Evolutionary conservation across 2,888 invertebrate genomes (phyloP), one percentile per base, ranked within the genome.

Genomic region (Steinernema hermaphroditum): DNA sequence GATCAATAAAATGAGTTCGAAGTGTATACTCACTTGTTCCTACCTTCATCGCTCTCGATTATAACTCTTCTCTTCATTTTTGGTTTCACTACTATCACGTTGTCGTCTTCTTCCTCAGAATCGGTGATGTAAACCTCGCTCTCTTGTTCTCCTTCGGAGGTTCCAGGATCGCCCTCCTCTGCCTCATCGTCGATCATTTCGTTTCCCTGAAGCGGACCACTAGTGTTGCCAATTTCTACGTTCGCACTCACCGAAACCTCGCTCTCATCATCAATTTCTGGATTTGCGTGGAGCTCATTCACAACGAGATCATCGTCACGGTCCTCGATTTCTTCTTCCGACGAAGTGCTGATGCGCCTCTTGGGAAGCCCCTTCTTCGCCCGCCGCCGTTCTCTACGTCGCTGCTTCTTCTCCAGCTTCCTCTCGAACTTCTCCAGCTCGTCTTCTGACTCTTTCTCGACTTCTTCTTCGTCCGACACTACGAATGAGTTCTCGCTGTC

Each of bases 211-310:
- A 24, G 27, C n/a, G n/a, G n/a, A n/a, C n/a, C n/a, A n/a, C n/a
- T n/a, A n/a, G n/a, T n/a, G n/a, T n/a, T n/a, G n/a, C n/a, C n/a
- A n/a, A n/a, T n/a, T n/a, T n/a, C n/a, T n/a, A n/a, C n/a, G n/a
- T n/a, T n/a, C n/a, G n/a, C n/a, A n/a, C 46, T 46, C 46, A 46
- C 46, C 46, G 46, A 22, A 4, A 22, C 22, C 6, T 54, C 54
- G 27, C 22, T 54, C 27, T 54, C 54, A 6, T 27, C 54, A 6
- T 54, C 54, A 6, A 12, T 8, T 4, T 54, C 54, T 8, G 54
- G 54, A 54, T 54, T 54, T 6, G 54, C 54, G 27, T 54, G 54
- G 54, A 54, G 54, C 54, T 54, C 54, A 27, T 54, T 54, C 24
- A 54, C 27, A 4, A 54, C 54, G 6, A 54, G 19, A 27, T 54